Conservation (phyloP, 2,113 vertebrate genomes). For the Elanoides forficatus region DNA sequence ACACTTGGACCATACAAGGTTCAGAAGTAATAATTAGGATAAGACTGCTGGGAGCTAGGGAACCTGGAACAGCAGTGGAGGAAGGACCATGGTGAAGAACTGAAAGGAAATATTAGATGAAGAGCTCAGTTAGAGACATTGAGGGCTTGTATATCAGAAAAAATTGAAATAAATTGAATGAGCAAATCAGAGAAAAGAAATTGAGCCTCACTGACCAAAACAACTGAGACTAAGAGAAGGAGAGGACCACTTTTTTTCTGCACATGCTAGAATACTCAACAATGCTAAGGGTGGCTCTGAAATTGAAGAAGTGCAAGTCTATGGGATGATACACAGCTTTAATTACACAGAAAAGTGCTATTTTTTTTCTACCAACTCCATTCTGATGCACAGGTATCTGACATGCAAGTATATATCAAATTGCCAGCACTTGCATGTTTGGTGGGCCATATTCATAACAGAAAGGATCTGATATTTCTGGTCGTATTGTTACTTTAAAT, state of each 20-base stretch:
- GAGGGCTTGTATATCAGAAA: neutral
- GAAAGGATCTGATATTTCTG: neutral
- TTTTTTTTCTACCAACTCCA: neutral
- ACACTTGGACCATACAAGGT: neutral
- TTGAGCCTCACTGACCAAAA: neutral
- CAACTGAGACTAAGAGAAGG: neutral
- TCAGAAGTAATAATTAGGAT: slow-evolving; percentile 2
- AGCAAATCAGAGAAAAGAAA: neutral
- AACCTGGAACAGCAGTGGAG: neutral
- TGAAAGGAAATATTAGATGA: neutral
- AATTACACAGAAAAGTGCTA: neutral
- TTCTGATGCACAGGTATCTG: neutral
- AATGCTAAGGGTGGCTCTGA: neutral
- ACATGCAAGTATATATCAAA: neutral
- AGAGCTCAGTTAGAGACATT: neutral
- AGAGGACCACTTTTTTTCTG: neutral
- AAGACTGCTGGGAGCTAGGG: neutral
- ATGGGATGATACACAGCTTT: neutral
- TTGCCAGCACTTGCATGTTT: neutral
- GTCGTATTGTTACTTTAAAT: neutral
- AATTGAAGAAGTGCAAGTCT: neutral
- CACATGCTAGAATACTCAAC: neutral
- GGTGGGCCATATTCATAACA: neutral
- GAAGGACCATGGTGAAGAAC: neutral
- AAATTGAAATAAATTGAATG: neutral